These are phyloP conservation scores for Babylonia areolata DNA, from an alignment of 1,140 invertebrate genomes.

Conservation along the genomic window DNA sequence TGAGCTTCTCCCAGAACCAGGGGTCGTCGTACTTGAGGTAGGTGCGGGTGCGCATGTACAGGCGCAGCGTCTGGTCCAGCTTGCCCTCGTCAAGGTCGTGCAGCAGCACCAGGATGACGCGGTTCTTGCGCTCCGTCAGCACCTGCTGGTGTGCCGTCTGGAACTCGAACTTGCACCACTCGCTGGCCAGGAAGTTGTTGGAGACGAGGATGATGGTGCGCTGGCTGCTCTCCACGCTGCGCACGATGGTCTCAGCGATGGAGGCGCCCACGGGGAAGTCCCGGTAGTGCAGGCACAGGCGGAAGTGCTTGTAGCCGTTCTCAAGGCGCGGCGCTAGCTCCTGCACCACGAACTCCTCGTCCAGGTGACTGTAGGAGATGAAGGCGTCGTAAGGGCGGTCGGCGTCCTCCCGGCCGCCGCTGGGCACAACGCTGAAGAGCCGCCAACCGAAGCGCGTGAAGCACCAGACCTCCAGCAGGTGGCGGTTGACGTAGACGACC, in stretches of 20 bases:
- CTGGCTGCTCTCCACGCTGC: constrained; percentile 56
- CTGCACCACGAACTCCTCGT: constrained; percentile 59
- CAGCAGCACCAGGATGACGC: constrained; percentile 58
- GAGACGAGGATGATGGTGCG: constrained; percentile 61
- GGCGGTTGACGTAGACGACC: constrained; percentile 47
- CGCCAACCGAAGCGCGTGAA: constrained; percentile 56
- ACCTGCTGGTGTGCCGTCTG: constrained; percentile 61
- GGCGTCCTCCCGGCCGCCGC: constrained; percentile 35
- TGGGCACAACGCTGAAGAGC: constrained; percentile 41
- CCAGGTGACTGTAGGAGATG: constrained; percentile 61
- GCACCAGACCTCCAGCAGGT: constrained; percentile 58
- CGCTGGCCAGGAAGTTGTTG: constrained; percentile 55
- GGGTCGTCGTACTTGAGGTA: constrained; percentile 82
- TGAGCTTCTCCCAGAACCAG: constrained; percentile 95
- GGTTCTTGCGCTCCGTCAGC: constrained; percentile 49
- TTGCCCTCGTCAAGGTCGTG: constrained; percentile 54
- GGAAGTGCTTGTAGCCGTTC: constrained; percentile 54
- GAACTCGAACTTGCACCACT: constrained; percentile 66
- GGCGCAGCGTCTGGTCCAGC: constrained; percentile 53
- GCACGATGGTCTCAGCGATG: constrained; percentile 60
- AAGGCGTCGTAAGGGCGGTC: constrained; percentile 62
- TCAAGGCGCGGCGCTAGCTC: constrained; percentile 62
- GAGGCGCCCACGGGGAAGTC: constrained; percentile 60
- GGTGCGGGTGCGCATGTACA: constrained; percentile 79
- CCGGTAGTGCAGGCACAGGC: constrained; percentile 63